These are phyloP conservation scores for Euzophera pinguis DNA, from an alignment of 2,888 invertebrate species.

Conservation along the genomic window DNA sequence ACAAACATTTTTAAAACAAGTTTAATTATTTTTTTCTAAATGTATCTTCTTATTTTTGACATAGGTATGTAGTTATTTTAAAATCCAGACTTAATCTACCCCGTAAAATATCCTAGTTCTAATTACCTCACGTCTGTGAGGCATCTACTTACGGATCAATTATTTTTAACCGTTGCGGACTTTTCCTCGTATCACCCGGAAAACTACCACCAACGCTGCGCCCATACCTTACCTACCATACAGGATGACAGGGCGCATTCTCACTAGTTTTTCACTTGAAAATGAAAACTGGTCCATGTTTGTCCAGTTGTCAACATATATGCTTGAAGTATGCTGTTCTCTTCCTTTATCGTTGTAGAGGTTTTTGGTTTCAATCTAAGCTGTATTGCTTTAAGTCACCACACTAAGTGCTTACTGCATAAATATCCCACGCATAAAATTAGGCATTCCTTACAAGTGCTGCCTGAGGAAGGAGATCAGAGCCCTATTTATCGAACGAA, in stretches of 20 bases:
- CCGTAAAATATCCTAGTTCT: background rate
- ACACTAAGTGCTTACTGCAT: too few relatives aligned
- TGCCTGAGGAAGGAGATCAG: too few relatives aligned
- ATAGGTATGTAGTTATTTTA: too few relatives aligned
- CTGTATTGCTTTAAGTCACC: too few relatives aligned
- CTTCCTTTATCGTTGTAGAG: background rate
- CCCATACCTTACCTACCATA: background rate
- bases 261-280: conserved; percentile 24
- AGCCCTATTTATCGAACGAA: too few relatives aligned
- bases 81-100: too few relatives aligned
- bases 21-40: too few relatives aligned
- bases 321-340: background rate
- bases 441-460: too few relatives aligned
- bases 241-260: conserved; percentile 26
- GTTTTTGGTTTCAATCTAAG: too few relatives aligned
- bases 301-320: conserved; percentile 10
- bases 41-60: too few relatives aligned
- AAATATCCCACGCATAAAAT: too few relatives aligned
- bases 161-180: background rate
- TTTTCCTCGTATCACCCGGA: conserved; percentile 9
- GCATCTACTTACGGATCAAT: background rate
- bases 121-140: background rate
- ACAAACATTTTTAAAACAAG: too few relatives aligned
- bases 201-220: background rate
- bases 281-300: conserved; percentile 24